Base-by-base conservation (phyloP, 2,113 vertebrate species). In the Danionella cerebrum region DNA sequence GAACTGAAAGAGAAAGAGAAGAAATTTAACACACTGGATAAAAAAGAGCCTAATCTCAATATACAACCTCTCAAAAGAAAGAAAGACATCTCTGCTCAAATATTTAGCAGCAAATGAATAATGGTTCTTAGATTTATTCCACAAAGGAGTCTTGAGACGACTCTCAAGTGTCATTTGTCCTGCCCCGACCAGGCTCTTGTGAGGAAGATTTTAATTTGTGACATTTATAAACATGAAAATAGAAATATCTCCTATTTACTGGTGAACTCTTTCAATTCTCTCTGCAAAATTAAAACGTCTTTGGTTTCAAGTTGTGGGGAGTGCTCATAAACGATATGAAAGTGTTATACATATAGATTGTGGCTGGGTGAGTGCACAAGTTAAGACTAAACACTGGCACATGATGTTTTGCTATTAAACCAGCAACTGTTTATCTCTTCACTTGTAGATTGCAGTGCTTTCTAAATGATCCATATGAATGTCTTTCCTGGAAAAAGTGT, bases 1-100 rank as follows among this genome's bases (percentile, higher is more conserved):
- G 82, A 80, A 86, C 84, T 77, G 82, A 80, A 80, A 71, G 80
- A 78, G 80, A 85, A 76, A 88, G 80, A 85, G 85, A 76, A 84
- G 79, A 83, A 83, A 84, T 85, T 81, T 77, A 86, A 82, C 84
- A 80, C 82, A 83, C 78, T 79, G 72, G 71, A 78, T 82, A 65
- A 67, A 77, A 55, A 66, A 67, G 5, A n/a, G 29, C 35, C 35
- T 71, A 58, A 71, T 71, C 73, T 64, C 41, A 62, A 66, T 57
- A 57, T 59, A 71, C 64, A 67, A 53, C 44, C 73, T 27, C 33
- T 55, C 29, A 6, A 33, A 33, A 33, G 7, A 4, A 42, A 48
- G 11, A 70, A 62, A 70, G 35, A 21, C 5, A 51, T 63, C 21
- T 60, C 11, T 19, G 27, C 47, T 53, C 44, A 70, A 70, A 74